These are phyloP conservation scores for Epinephelus fuscoguttatus DNA, from an alignment of 2,113 vertebrate species.

Conservation along the genomic window DNA sequence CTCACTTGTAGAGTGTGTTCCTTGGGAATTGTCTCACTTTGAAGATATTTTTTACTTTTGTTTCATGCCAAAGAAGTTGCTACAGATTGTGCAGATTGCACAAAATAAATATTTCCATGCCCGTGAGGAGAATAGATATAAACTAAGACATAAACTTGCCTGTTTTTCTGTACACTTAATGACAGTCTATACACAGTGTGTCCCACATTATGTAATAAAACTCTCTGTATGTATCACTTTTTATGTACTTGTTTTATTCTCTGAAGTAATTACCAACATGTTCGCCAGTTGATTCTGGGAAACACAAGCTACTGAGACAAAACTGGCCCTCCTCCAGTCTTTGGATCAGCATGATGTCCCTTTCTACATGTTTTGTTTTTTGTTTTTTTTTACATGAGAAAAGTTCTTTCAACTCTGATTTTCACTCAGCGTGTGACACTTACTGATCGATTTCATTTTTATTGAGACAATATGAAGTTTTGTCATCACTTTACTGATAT, in stretches of 20 bases:
- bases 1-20: neutral
- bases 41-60: neutral
- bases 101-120: neutral
- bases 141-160: neutral
- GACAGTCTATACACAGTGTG: slow-evolving; percentile 10
- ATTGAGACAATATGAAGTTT: neutral
- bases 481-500: neutral
- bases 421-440: neutral
- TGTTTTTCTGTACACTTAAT: slow-evolving; percentile 19
- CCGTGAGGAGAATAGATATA: neutral
- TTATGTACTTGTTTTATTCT: slow-evolving; percentile 2
- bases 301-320: neutral
- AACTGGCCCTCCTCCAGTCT: neutral
- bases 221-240: neutral
- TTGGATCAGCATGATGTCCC: neutral
- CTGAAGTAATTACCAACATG: neutral
- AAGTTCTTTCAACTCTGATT: neutral
- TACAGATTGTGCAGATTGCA: neutral
- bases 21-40: neutral
- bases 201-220: slow-evolving; percentile 55
- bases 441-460: neutral
- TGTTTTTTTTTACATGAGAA: neutral
- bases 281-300: slow-evolving; percentile 17
- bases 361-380: neutral
- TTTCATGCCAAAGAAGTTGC: neutral